phyloP scores from a whole-genome alignment of 2,113 vertebrate genomes.

The Gambusia holbrooki region DNA sequence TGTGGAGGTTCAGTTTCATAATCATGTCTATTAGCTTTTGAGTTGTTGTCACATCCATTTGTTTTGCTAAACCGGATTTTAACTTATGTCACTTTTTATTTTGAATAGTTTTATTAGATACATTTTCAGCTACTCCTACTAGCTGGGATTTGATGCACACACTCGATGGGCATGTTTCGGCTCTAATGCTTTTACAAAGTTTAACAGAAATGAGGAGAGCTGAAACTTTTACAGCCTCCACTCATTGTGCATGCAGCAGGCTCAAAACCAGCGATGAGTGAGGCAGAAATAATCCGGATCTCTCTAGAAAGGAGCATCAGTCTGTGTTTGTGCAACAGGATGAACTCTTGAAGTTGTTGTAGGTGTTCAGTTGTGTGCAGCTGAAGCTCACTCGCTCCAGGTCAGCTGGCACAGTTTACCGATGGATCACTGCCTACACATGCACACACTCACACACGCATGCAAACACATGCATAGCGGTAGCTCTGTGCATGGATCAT shows the following conservation, averaged over 20 bases:
- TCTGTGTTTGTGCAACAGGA: slow-evolving; percentile 26
- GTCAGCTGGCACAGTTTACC: slow-evolving; percentile 64
- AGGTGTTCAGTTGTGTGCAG: slow-evolving; percentile 63
- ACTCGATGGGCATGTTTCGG: neutral
- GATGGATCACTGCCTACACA: slow-evolving; percentile 63
- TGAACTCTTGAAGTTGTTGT: slow-evolving; percentile 61
- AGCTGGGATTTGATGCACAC: too few relatives aligned
- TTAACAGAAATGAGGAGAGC: neutral
- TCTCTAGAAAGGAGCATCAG: slow-evolving; percentile 16
- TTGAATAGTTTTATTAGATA: too few relatives aligned
- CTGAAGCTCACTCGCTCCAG: slow-evolving; percentile 61
- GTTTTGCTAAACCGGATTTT: too few relatives aligned
- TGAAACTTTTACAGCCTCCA: neutral
- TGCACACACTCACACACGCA: slow-evolving; percentile 54
- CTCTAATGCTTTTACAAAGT: neutral
- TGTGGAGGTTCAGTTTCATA: neutral
- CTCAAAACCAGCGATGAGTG: neutral
- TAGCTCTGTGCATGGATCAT: slow-evolving; percentile 51
- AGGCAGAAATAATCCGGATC: neutral
- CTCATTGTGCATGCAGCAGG: neutral
- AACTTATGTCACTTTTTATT: too few relatives aligned
- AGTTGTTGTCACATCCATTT: neutral
- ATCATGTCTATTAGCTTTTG: neutral
- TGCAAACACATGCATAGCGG: neutral
- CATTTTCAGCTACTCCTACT: too few relatives aligned